phyloP scores from a whole-genome alignment of 2,113 vertebrate species.

The Salvelinus namaycush region DNA sequence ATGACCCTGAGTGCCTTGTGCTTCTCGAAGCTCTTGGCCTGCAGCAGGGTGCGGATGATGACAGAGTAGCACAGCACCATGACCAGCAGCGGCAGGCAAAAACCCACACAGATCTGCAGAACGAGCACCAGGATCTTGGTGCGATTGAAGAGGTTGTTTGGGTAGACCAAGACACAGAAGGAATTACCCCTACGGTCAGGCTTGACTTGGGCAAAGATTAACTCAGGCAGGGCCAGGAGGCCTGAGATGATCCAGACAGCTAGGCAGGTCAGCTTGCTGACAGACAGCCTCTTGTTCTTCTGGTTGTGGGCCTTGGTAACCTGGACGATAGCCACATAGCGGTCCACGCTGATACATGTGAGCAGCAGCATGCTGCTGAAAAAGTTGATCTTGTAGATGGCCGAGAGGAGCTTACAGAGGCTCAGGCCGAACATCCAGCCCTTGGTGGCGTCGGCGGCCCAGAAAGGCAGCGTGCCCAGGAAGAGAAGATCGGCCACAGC shows the following conservation, averaged over 20 bases:
- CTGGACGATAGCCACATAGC: constrained; percentile 83
- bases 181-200: fast-evolving
- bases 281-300: constrained; percentile 73
- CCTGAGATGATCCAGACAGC: constrained; percentile 75
- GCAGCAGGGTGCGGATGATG: constrained; percentile 82
- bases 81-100: constrained; percentile 80
- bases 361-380: constrained; percentile 87
- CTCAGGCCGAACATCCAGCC: constrained; percentile 78
- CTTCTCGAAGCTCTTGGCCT: constrained; percentile 83
- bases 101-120: constrained; percentile 82
- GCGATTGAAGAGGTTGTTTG: constrained; percentile 20
- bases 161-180: constrained; percentile 75
- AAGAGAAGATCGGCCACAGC: constrained; percentile 87
- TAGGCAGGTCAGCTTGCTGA: constrained; percentile 77
- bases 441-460: constrained; percentile 73
- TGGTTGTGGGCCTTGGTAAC: constrained; percentile 76
- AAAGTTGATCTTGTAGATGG: constrained; percentile 88
- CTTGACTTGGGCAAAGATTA: constrained; percentile 77
- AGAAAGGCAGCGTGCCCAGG: constrained; percentile 86
- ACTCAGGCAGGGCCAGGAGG: constrained; percentile 82
- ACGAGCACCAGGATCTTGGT: constrained; percentile 75
- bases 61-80: constrained; percentile 84
- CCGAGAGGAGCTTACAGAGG: constrained; percentile 80
- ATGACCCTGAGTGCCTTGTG: constrained; percentile 87
- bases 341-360: constrained; percentile 87